A percentile compares a stretch with the other conserved stretches of the same genome.
Evolutionary conservation across 2,113 vertebrate species (phyloP).

Genomic region (Mohoua ochrocephala): DNA sequence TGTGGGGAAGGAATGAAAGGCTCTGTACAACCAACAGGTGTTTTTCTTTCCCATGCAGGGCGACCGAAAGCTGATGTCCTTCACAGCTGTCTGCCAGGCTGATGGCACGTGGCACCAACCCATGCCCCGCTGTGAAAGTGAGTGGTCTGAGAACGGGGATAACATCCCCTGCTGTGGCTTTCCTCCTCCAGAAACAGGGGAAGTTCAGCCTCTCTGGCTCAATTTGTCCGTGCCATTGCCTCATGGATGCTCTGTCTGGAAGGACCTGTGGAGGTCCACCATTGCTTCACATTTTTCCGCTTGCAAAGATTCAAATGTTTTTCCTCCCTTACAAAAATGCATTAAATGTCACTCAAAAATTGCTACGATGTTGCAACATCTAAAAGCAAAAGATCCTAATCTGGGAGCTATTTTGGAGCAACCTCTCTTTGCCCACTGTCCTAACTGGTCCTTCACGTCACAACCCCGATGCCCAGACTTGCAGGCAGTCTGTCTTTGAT

Average conservation of each 20-base stretch:
- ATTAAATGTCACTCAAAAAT: background rate
- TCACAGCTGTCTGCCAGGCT: conserved; percentile 73
- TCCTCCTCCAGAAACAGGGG: background rate
- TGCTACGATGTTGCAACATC: background rate
- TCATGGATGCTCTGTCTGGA: background rate
- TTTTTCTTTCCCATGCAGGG: conserved; percentile 42
- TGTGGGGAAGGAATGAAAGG: background rate
- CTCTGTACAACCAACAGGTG: background rate
- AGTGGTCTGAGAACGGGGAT: background rate
- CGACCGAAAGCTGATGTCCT: conserved; percentile 46
- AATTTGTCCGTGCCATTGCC: background rate
- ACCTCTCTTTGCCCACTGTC: background rate
- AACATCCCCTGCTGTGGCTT: background rate
- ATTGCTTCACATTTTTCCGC: background rate
- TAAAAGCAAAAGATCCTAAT: background rate
- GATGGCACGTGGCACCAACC: conserved; percentile 77
- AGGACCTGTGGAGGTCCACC: background rate
- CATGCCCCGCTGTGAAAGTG: conserved; percentile 76
- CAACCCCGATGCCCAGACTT: background rate
- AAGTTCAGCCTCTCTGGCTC: background rate
- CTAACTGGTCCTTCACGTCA: background rate
- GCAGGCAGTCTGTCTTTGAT: background rate
- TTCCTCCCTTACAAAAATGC: background rate
- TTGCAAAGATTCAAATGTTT: background rate
- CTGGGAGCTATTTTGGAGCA: background rate